Percentiles rank a stretch among this genome's conserved stretches.
phyloP scores from a whole-genome alignment of 64 coral and sea anemone genomes.

The Actinia equina region DNA sequence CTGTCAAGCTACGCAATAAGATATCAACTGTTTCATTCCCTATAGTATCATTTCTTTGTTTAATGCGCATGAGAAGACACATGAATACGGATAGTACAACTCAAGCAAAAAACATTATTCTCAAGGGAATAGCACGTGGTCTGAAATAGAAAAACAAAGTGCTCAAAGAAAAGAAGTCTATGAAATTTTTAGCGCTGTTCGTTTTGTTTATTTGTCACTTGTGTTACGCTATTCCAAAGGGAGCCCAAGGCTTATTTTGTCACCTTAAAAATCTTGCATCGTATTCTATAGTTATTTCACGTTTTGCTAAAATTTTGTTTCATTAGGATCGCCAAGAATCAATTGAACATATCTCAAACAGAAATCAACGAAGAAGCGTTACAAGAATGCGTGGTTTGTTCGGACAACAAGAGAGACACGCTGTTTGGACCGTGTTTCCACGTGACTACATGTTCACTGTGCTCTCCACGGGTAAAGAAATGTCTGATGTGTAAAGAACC shows the following conservation, averaged over 20 bases:
- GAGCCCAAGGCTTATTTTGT: not conserved
- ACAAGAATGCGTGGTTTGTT: slow-evolving; percentile 97
- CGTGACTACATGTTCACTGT: slow-evolving; percentile 92
- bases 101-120: no score
- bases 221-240: not conserved
- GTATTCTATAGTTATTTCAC: no score
- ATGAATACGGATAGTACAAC: no score
- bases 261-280: not conserved
- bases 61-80: no score
- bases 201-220: not conserved
- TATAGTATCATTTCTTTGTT: no score
- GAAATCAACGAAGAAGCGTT: slow-evolving; percentile 68
- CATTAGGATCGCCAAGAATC: slow-evolving; percentile 45
- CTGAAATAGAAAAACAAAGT: no score
- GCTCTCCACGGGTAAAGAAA: slow-evolving; percentile 95
- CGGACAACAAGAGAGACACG: slow-evolving; percentile 88
- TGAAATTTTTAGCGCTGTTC: no score
- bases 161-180: no score
- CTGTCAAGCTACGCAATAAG: no score
- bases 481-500: slow-evolving; percentile 97
- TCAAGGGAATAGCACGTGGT: no score
- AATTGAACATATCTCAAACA: slow-evolving; percentile 6
- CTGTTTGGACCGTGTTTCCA: slow-evolving; percentile 91
- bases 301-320: not conserved
- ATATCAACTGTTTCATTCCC: no score